Percentiles rank a stretch among this genome's conserved stretches.
Evolutionary conservation across 2,113 vertebrate genomes (phyloP).

Genomic region (Mustela nigripes): DNA sequence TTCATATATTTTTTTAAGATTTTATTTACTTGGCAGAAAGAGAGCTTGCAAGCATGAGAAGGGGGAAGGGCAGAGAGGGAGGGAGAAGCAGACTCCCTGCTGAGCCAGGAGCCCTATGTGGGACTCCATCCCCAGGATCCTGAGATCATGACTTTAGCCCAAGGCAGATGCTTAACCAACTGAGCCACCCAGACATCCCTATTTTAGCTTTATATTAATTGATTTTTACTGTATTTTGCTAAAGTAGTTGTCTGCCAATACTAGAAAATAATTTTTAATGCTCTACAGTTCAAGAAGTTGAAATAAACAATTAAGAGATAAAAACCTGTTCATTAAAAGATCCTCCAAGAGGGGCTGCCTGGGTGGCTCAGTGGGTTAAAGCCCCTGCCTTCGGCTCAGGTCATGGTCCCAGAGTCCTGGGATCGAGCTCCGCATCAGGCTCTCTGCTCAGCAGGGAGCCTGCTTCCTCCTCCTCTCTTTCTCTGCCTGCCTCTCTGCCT

Average conservation of each 20-base stretch:
- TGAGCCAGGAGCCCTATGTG: not conserved
- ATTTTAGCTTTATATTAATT: slow-evolving; percentile 12
- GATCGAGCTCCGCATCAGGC: too few species aligned
- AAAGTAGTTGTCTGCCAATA: not conserved
- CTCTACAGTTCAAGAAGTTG: not conserved
- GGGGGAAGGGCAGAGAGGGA: not conserved
- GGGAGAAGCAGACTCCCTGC: not conserved
- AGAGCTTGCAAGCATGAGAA: not conserved
- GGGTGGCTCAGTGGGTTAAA: too few species aligned
- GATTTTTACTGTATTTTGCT: slow-evolving; percentile 1
- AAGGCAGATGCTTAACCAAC: not conserved
- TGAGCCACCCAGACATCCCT: not conserved
- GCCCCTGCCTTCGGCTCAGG: too few species aligned
- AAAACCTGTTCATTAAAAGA: not conserved
- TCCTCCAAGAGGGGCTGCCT: not conserved
- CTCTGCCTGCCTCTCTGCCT: too few species aligned
- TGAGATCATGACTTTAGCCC: not conserved
- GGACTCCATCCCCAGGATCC: not conserved
- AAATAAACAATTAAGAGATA: not conserved
- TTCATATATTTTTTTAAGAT: not conserved
- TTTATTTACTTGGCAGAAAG: not conserved
- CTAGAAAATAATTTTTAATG: not conserved
- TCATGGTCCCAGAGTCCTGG: too few species aligned
- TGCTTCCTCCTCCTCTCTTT: too few species aligned
- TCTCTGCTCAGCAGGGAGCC: too few species aligned